Evolutionary conservation across 1,140 invertebrate genomes (phyloP).

Genomic region (Camponotus pennsylvanicus): DNA sequence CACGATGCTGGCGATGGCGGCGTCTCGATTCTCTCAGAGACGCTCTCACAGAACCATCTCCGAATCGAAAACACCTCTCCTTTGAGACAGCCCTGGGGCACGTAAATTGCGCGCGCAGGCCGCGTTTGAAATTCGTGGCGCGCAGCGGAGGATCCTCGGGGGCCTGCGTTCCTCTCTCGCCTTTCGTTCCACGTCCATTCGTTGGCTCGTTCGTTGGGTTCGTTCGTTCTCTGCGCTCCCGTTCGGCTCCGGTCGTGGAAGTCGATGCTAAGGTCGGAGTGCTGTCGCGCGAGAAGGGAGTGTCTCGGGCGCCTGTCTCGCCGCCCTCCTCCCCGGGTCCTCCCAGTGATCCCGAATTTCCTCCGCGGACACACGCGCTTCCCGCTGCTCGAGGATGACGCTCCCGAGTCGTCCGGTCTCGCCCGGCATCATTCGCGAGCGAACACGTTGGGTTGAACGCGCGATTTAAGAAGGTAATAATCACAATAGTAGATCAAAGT

Average conservation of each 20-base stretch:
- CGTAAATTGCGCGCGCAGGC: conserved; percentile 74
- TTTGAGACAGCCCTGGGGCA: conserved; percentile 58
- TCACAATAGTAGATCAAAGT: neutral
- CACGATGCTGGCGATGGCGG: neutral
- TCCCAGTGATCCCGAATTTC: conserved; percentile 40
- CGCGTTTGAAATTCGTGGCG: conserved; percentile 82
- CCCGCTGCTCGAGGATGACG: conserved; percentile 47
- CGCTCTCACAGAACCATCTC: conserved; percentile 53
- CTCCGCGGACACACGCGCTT: conserved; percentile 19
- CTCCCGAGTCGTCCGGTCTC: conserved; percentile 33
- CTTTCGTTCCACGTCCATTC: conserved; percentile 77
- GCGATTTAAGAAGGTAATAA: neutral
- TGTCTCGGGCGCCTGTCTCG: conserved; percentile 71
- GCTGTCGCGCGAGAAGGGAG: conserved; percentile 75
- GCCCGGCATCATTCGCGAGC: conserved; percentile 37
- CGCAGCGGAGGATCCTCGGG: conserved; percentile 74
- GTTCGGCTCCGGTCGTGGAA: conserved; percentile 81
- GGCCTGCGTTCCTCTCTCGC: conserved; percentile 71
- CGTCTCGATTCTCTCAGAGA: neutral
- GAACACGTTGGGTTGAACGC: neutral
- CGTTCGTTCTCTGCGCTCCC: conserved; percentile 69
- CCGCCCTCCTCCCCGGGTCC: conserved; percentile 64
- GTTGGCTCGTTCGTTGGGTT: conserved; percentile 74
- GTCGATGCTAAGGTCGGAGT: conserved; percentile 79
- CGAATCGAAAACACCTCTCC: conserved; percentile 13